A percentile compares a stretch with the other conserved stretches of the same genome.
Evolutionary conservation across 2,888 invertebrate species (phyloP).

Genomic region (Ectropis crepuscularia): DNA sequence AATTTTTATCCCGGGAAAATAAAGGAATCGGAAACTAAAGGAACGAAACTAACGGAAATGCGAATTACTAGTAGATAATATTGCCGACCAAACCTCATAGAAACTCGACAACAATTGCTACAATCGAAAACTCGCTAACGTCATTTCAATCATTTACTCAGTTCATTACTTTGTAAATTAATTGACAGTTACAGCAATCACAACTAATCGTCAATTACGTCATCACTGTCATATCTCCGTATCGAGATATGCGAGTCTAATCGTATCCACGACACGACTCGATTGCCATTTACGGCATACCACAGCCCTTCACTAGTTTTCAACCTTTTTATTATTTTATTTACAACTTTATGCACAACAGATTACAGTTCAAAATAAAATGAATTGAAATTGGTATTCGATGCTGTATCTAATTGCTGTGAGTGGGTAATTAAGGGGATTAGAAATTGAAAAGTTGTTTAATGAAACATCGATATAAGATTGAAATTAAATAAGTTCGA

Average conservation of each 20-base stretch:
- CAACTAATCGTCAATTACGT: constrained; percentile 62
- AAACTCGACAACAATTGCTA: too few relatives aligned
- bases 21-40: too few relatives aligned
- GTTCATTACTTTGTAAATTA: background rate
- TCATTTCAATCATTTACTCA: too few relatives aligned
- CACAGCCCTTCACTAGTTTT: constrained; percentile 26
- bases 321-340: constrained; percentile 10
- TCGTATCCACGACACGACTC: constrained; percentile 64
- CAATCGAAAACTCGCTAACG: too few relatives aligned
- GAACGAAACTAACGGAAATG: too few relatives aligned
- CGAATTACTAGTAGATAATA: too few relatives aligned
- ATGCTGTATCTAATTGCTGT: constrained; percentile 33
- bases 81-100: too few relatives aligned
- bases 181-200: constrained; percentile 19
- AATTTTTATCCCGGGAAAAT: too few relatives aligned
- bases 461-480: constrained; percentile 10
- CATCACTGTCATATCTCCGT: constrained; percentile 69
- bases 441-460: constrained; percentile 53
- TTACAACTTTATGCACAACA: background rate
- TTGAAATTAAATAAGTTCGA: background rate
- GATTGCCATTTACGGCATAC: constrained; percentile 43
- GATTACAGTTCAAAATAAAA: background rate
- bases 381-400: constrained; percentile 3
- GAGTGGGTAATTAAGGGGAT: constrained; percentile 54
- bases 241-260: constrained; percentile 60